Percentiles rank a stretch among this genome's conserved stretches.
Conservation (phyloP, 2,888 invertebrate species). For the Cantharis rufa region DNA sequence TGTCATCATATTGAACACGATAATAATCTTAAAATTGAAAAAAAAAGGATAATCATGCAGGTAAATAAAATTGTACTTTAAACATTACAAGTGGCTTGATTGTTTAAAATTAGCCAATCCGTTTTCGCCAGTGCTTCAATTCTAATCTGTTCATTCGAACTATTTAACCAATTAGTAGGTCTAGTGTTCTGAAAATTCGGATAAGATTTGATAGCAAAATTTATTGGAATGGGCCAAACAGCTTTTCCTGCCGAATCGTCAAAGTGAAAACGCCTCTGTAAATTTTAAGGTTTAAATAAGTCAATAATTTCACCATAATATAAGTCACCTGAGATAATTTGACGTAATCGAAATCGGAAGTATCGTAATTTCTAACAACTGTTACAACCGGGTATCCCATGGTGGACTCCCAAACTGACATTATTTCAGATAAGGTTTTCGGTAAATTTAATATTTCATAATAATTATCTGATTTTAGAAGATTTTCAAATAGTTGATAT, state of each 20-base stretch:
- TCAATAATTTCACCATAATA: no score
- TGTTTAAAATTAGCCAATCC: constrained; percentile 49
- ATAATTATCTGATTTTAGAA: background rate
- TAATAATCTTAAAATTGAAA: constrained; percentile 43
- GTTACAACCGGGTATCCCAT: background rate
- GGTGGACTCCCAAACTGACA: background rate
- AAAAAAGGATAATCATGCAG: no score
- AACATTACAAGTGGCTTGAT: constrained; percentile 13
- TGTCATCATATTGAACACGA: constrained; percentile 52
- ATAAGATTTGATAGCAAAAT: background rate
- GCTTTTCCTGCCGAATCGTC: background rate
- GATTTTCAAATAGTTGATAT: background rate
- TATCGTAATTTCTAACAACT: background rate
- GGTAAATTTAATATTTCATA: background rate
- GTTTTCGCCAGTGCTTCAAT: background rate
- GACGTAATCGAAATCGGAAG: background rate
- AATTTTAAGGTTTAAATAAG: background rate
- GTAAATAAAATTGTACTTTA: background rate
- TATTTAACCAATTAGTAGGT: background rate
- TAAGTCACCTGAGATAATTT: no score
- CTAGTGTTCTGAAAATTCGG: background rate
- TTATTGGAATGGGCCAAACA: background rate
- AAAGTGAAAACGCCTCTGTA: background rate
- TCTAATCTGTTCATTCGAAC: background rate
- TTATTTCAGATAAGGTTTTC: background rate